Evolutionary conservation across 2,797 vertebrate genomes (phyloP).

Genomic region (Ctenopoma kingsleyae): DNA sequence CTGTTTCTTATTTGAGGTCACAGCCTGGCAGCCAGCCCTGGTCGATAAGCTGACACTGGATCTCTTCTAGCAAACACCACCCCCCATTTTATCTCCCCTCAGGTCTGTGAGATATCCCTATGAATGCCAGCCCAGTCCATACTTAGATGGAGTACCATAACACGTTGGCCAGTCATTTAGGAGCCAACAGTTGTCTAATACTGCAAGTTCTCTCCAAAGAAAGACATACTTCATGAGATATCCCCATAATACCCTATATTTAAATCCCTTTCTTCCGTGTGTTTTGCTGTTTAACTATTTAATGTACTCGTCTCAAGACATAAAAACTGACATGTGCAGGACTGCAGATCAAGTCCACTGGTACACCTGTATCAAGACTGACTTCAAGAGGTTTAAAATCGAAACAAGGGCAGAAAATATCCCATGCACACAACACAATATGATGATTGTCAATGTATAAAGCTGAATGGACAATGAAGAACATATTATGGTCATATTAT

Average conservation of each 20-base stretch:
- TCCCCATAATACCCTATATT: not conserved
- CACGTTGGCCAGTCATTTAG: constrained; percentile 31
- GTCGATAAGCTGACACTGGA: constrained; percentile 72
- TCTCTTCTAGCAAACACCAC: constrained; percentile 56
- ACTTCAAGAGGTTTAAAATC: too few species aligned
- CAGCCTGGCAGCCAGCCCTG: constrained; percentile 43
- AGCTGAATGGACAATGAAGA: not conserved
- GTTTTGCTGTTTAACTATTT: not conserved
- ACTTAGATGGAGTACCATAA: constrained; percentile 29
- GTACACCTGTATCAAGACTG: not conserved
- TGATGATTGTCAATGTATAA: not conserved
- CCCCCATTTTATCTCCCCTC: constrained; percentile 62
- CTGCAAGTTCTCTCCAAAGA: not conserved
- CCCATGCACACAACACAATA: not conserved
- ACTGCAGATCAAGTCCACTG: too few species aligned
- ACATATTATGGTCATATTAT: not conserved
- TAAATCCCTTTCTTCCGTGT: not conserved
- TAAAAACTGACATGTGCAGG: not conserved
- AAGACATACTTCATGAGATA: not conserved
- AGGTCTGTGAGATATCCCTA: constrained; percentile 47
- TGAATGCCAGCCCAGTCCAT: constrained; percentile 40
- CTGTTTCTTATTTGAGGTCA: constrained; percentile 31
- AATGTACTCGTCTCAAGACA: not conserved
- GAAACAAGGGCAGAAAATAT: too few species aligned
- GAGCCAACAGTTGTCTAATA: constrained; percentile 28